These are phyloP conservation scores for Alentia gelatinosa DNA, from an alignment of 2,888 invertebrate genomes.

Conservation along the genomic window DNA sequence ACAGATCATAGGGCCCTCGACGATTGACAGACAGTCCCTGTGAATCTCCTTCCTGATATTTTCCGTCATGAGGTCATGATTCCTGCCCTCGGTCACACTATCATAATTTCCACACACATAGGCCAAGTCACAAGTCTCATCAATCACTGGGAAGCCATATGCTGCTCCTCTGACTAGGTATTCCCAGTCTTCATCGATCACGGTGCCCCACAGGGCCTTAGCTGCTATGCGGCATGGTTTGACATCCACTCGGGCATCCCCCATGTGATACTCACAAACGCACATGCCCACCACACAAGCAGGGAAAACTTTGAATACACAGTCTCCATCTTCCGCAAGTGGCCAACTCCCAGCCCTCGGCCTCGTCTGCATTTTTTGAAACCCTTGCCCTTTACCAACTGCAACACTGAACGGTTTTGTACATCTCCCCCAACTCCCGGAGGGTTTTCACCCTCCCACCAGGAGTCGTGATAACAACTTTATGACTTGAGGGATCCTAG, in stretches of 20 bases:
- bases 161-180: background rate
- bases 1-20: background rate
- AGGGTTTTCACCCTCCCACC: background rate
- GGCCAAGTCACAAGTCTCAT: background rate
- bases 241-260: background rate
- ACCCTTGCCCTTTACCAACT: background rate
- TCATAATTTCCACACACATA: background rate
- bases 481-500: too few relatives aligned
- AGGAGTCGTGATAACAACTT: background rate
- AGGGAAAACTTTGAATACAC: background rate
- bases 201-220: background rate
- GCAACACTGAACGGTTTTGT: too few relatives aligned
- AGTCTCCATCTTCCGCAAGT: background rate
- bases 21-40: background rate
- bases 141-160: background rate
- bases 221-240: background rate
- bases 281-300: background rate
- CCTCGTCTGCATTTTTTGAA: background rate
- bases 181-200: background rate
- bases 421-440: background rate
- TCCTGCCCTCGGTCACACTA: background rate
- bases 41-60: background rate
- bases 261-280: background rate
- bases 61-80: background rate
- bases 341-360: background rate